Conservation (phyloP, 1,140 invertebrate species). For the Brachionus koreanus region DNA sequence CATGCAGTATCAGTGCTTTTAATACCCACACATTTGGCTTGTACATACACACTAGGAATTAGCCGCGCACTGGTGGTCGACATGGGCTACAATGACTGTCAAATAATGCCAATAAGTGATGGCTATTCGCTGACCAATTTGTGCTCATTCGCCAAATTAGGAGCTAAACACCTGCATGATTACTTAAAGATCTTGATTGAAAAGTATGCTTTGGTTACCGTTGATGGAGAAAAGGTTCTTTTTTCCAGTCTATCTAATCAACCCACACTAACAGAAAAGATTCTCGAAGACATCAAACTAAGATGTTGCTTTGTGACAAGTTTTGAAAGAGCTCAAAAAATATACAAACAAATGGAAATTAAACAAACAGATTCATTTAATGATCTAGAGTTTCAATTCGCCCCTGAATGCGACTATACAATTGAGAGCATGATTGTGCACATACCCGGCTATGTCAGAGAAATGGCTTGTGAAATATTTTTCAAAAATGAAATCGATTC, state of each 20-base stretch:
- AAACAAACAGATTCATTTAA: conserved; percentile 39
- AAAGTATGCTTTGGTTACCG: not conserved
- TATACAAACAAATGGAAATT: conserved; percentile 52
- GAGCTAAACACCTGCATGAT: not conserved
- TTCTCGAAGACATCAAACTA: conserved; percentile 62
- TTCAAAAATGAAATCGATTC: conserved; percentile 76
- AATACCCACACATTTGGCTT: conserved; percentile 73
- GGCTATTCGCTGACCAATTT: not conserved
- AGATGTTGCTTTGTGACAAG: conserved; percentile 77
- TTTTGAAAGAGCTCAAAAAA: conserved; percentile 65
- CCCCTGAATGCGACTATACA: not conserved
- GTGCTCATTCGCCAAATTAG: not conserved
- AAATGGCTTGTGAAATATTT: conserved; percentile 73
- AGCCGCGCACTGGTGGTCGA: conserved; percentile 77
- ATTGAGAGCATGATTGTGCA: not conserved
- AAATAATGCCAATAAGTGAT: conserved; percentile 69
- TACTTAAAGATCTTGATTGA: not conserved
- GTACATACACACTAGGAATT: conserved; percentile 70
- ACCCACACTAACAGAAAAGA: conserved; percentile 50
- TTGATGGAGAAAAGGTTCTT: not conserved
- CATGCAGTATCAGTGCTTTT: conserved; percentile 73
- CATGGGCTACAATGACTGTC: conserved; percentile 76
- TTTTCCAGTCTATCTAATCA: not conserved
- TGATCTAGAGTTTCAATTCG: not conserved
- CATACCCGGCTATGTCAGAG: conserved; percentile 59